Base-by-base conservation (phyloP, 1,140 invertebrate genomes). In the Drosophila watanabei region DNA sequence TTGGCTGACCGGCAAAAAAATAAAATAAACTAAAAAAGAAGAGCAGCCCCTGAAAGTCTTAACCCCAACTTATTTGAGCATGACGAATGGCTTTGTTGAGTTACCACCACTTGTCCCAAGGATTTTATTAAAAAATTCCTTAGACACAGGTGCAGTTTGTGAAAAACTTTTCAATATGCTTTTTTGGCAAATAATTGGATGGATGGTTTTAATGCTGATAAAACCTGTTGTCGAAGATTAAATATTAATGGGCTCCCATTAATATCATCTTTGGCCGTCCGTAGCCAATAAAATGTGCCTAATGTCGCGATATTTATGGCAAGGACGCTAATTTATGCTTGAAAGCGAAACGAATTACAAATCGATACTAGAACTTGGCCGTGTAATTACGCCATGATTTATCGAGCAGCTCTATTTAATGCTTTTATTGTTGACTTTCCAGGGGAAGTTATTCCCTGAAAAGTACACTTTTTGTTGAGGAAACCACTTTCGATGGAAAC, bases 31-130 rank as follows among this genome's bases (percentile, higher is more conserved):
- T 20, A 18, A 62, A 37, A n/a, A 60, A 43, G 10, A 28, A 5
- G 0, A 46, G 8, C 14, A 28, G n/a, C 54, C 64, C 65, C 49
- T 33, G 58, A 72, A 72, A 59, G n/a, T 60, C 68, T 63, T 63
- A 66, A 73, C 48, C 80, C 85, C 37, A 64, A 70, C 63, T 75
- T 54, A 70, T 59, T 73, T 72, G 66, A 79, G 64, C 86, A 90
- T 88, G 85, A 88, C 85, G 85, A 90, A 88, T 85, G 85, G 73
- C 73, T 85, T 85, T 65, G 49, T 61, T 39, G 80, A 75, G 72
- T 85, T 88, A 37, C 71, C 71, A 52, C 64, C 75, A 71, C 75
- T 70, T 76, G 33, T 66, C 43, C 58, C 58, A n/a, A 32, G 28
- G 56, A 85, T 82, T 86, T 86, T 49, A 79, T 75, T 78, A 70